Evolutionary conservation across 2,888 invertebrate genomes (phyloP).

Genomic region (Romanomermis culicivorax): DNA sequence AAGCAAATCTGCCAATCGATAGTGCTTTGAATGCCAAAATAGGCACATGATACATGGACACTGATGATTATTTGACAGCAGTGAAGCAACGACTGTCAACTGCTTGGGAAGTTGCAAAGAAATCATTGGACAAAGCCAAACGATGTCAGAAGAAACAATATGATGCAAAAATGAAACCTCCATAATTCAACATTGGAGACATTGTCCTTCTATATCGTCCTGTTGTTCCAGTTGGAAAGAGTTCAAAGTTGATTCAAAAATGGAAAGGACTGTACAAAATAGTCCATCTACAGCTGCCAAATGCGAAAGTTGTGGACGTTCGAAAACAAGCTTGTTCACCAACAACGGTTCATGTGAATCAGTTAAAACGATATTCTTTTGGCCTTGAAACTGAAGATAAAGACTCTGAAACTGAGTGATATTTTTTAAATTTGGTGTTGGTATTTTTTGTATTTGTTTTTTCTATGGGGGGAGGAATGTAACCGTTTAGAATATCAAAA

Average conservation of each 20-base stretch:
- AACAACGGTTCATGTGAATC: background rate
- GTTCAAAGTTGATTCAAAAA: background rate
- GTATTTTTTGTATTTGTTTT: background rate
- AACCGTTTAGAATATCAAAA: too few species aligned
- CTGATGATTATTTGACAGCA: background rate
- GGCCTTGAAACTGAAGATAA: too few species aligned
- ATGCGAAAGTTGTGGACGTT: background rate
- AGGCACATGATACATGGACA: background rate
- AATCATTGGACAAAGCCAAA: background rate
- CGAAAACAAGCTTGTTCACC: background rate
- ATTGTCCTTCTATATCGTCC: background rate
- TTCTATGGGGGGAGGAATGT: background rate
- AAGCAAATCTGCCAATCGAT: conserved; percentile 14
- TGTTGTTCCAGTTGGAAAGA: background rate
- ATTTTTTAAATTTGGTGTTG: too few species aligned
- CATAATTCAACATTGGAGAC: background rate
- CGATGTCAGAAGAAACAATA: background rate
- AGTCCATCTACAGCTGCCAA: background rate
- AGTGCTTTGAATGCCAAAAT: conserved; percentile 1
- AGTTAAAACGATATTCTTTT: background rate
- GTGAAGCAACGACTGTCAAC: background rate
- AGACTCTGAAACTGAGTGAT: too few species aligned
- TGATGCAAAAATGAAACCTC: background rate
- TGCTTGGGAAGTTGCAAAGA: background rate
- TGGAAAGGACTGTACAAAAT: conserved; percentile 1